Evolutionary conservation across 2,797 vertebrate genomes (phyloP).

Genomic region (Denticeps clupeoides): DNA sequence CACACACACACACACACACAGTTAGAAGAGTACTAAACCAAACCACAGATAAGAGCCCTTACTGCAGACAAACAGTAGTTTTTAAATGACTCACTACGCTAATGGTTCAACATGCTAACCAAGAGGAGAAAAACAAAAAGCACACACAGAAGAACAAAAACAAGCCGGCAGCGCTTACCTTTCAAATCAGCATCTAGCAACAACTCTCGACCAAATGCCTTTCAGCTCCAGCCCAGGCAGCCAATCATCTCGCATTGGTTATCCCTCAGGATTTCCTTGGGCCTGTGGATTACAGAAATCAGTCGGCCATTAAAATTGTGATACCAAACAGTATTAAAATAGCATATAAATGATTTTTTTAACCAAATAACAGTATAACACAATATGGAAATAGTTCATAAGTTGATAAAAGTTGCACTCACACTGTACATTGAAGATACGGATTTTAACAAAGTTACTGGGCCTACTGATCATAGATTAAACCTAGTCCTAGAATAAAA

Average conservation of each 20-base stretch:
- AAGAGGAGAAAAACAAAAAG: neutral
- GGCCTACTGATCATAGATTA: too few species aligned
- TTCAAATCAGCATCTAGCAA: slow-evolving; percentile 38
- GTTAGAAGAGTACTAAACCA: too few species aligned
- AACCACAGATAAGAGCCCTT: neutral
- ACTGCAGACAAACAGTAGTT: neutral
- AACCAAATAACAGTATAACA: too few species aligned
- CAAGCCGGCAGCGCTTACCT: slow-evolving; percentile 32
- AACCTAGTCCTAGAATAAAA: too few species aligned
- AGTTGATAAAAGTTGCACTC: too few species aligned
- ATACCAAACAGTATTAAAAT: too few species aligned
- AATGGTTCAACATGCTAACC: neutral
- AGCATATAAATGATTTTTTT: too few species aligned
- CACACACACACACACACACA: neutral
- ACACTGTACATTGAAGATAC: too few species aligned
- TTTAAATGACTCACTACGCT: neutral
- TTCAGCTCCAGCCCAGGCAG: neutral
- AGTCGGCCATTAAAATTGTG: too few species aligned
- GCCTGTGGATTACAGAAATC: too few species aligned
- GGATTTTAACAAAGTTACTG: too few species aligned
- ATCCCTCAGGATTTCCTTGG: neutral
- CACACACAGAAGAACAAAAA: neutral
- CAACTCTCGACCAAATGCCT: neutral
- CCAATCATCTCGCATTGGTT: neutral
- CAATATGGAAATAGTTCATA: too few species aligned